Conservation (phyloP, 2,797 vertebrate genomes). For the Hirundo rustica region DNA sequence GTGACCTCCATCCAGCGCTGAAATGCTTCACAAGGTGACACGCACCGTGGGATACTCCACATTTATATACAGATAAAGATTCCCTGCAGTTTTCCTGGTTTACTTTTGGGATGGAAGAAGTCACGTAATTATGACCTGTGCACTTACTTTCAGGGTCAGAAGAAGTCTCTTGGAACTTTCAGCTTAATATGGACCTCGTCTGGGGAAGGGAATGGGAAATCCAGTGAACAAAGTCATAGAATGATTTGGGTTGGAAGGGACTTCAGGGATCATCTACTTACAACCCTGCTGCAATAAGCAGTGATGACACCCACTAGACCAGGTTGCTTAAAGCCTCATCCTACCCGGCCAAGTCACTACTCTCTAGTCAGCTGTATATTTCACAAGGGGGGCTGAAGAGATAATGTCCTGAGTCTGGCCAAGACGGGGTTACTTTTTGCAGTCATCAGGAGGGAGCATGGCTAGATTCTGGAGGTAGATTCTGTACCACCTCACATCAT, state of each 20-base stretch:
- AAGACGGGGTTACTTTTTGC: background rate
- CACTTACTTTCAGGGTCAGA: background rate
- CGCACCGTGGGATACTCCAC: background rate
- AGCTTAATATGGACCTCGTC: background rate
- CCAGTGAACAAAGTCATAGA: background rate
- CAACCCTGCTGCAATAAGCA: accelerated
- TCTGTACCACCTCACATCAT: accelerated
- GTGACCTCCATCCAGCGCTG: background rate
- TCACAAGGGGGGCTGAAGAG: background rate
- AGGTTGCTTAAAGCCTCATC: background rate
- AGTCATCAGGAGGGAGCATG: background rate
- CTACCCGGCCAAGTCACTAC: background rate
- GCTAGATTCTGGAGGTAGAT: background rate
- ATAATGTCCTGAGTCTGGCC: background rate
- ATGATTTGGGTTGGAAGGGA: background rate
- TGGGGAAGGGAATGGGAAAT: background rate
- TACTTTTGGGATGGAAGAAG: background rate
- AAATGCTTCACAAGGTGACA: background rate
- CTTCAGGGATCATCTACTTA: background rate
- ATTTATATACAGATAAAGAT: background rate
- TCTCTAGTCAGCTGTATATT: background rate
- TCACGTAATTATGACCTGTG: background rate
- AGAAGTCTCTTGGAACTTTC: background rate
- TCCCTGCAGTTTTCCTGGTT: background rate
- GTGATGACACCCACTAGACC: background rate